Evolutionary conservation across 2,797 vertebrate species (phyloP).

Genomic region (Threskiornis aethiopicus): DNA sequence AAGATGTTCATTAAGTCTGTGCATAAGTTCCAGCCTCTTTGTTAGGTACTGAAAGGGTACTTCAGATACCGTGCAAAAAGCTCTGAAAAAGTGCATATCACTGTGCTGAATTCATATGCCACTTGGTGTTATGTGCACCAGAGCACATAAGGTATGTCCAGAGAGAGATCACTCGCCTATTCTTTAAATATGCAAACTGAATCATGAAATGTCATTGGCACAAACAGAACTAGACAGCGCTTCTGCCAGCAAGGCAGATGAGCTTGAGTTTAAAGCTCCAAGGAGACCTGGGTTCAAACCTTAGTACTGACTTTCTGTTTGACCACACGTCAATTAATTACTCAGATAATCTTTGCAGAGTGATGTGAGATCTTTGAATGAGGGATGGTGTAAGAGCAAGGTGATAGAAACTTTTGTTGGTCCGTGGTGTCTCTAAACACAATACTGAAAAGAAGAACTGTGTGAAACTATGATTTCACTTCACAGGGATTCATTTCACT

Average conservation of each 20-base stretch:
- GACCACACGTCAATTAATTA: neutral
- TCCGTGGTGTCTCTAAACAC: neutral
- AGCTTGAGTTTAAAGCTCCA: slow-evolving; percentile 2
- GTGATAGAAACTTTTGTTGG: neutral
- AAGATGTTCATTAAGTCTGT: neutral
- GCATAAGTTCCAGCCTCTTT: neutral
- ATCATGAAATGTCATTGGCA: slow-evolving; percentile 28
- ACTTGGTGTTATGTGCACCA: slow-evolving; percentile 57
- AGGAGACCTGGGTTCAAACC: neutral
- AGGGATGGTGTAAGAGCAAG: neutral
- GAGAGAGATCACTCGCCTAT: slow-evolving; percentile 43
- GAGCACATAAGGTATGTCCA: slow-evolving; percentile 64
- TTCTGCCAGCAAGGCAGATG: neutral
- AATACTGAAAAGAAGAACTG: neutral
- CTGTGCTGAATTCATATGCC: slow-evolving; percentile 39
- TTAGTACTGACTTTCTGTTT: neutral
- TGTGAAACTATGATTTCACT: neutral
- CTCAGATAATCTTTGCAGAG: neutral
- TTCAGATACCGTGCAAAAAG: neutral
- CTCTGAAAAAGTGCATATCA: slow-evolving; percentile 11
- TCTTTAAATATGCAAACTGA: slow-evolving; percentile 53
- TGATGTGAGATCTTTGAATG: neutral
- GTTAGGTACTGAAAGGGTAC: slow-evolving; percentile 22
- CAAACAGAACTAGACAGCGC: slow-evolving; percentile 5
- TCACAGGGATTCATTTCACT: neutral